Evolutionary conservation across 2,113 vertebrate species (phyloP), one percentile per base, ranked within the genome.

Genomic region (Vidua chalybeata): DNA sequence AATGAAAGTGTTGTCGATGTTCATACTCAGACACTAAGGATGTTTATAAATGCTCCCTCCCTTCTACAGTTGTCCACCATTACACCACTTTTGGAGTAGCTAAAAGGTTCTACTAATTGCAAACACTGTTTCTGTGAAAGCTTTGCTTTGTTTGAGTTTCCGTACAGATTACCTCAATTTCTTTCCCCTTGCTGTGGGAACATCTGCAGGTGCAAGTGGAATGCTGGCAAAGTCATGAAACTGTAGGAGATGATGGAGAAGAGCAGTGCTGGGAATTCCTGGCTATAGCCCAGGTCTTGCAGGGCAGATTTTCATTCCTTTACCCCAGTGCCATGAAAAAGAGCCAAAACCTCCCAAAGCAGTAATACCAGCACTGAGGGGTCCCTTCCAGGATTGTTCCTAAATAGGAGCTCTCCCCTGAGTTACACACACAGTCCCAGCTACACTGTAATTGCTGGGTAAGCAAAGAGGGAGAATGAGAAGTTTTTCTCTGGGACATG

Each of bases 231-330:
- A 54, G 15, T 66, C 28, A 49, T 78, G 45, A 59, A 61, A 88
- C 49, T 45, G 7, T 4, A 39, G 8, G 11, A 63, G 37, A 46
- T 35, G 24, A 35, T 0, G 0, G 19, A 48, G 27, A n/a, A 66
- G 6, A 58, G 37, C 31, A 90, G 20, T 2, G 3, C 22, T 76
- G 31, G 33, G 37, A 69, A 75, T 18, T 89, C 30, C 43, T 52
- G 8, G 49, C 66, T 68, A 13, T 13, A 15, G 11, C 6, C 12
- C 6, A 43, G 20, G 15, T 39, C 23, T 74, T 83, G 30, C 54
- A 82, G 39, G 30, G 28, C 11, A 76, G n/a, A 46, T 74, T 90
- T 88, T 31, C 35, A 51, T 2, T 85, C 19, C 24, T 69, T 84
- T 21, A 86, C 45, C 39, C 18, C 26, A 28, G 1, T 17, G 56